Percentiles rank a stretch among this genome's conserved stretches.
Evolutionary conservation across 1,140 invertebrate genomes (phyloP).

Genomic region (roundworm (Caenorhabditis elegans)): WBcel235 BX284603.4:9304501-9305000

Average conservation of each 20-base stretch:
- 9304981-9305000: slow-evolving; percentile 31
- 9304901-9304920: slow-evolving; percentile 17
- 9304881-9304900: slow-evolving; percentile 22
- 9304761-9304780: not conserved
- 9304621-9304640: slow-evolving; percentile 34
- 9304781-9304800: not conserved
- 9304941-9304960: slow-evolving; percentile 30
- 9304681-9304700: not conserved
- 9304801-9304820: not conserved
- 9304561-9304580: not conserved
- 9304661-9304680: not conserved
- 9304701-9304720: slow-evolving; percentile 22
- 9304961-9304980: slow-evolving; percentile 33
- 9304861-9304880: slow-evolving; percentile 34
- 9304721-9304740: slow-evolving; percentile 35
- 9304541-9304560: not conserved
- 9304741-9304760: slow-evolving; percentile 34
- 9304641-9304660: slow-evolving; percentile 33
- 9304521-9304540: not conserved
- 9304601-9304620: slow-evolving; percentile 2
- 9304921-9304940: not conserved
- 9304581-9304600: slow-evolving; percentile 20
- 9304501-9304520: not conserved
- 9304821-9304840: slow-evolving; percentile 31
- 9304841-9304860: slow-evolving; percentile 26